These are phyloP conservation scores for Melanaphis sacchari DNA, from an alignment of 1,140 invertebrate genomes.

Conservation along the genomic window DNA sequence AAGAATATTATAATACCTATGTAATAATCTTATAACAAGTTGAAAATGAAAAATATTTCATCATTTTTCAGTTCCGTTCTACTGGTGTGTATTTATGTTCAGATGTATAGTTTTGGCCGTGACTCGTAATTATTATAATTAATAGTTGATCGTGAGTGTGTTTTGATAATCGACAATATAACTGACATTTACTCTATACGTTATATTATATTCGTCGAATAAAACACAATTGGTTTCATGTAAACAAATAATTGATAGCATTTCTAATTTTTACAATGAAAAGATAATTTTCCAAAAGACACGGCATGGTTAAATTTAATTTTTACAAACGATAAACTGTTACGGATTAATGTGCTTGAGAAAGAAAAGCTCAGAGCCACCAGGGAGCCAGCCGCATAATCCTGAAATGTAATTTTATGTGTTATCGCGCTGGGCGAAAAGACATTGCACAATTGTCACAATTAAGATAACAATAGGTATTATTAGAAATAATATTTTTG, in stretches of 20 bases:
- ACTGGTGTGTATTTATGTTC: background rate
- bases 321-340: constrained; percentile 14
- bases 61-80: background rate
- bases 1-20: background rate
- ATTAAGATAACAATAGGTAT: constrained; percentile 15
- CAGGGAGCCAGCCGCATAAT: background rate
- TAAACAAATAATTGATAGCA: too few relatives aligned
- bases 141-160: background rate
- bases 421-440: background rate
- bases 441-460: background rate
- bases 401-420: background rate
- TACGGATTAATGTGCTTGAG: background rate
- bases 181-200: background rate
- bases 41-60: background rate
- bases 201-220: background rate
- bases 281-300: background rate
- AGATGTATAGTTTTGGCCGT: background rate
- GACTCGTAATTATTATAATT: background rate
- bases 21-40: background rate
- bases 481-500: background rate
- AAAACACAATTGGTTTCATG: background rate
- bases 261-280: background rate
- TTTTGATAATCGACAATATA: background rate
- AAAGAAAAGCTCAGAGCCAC: background rate
- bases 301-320: background rate